Evolutionary conservation across 2,113 vertebrate genomes (phyloP).

Genomic region (Nanorana parkeri): DNA sequence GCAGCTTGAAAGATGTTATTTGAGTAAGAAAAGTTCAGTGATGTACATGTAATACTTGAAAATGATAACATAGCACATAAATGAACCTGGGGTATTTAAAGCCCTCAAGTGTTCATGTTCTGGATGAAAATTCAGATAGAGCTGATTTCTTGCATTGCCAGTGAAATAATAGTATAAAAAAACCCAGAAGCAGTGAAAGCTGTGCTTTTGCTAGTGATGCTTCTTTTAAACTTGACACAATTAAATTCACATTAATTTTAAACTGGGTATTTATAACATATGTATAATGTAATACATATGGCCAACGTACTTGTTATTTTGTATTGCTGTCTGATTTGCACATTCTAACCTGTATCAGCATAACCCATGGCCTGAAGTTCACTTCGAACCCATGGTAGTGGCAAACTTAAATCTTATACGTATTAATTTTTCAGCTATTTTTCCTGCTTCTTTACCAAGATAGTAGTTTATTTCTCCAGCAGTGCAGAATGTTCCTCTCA

Average conservation of each 20-base stretch:
- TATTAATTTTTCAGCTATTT: no score
- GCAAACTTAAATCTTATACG: neutral
- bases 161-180: constrained; percentile 6
- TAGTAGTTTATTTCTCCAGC: no score
- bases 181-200: constrained; percentile 10
- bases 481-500: no score
- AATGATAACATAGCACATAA: constrained; percentile 31
- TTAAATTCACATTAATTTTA: neutral
- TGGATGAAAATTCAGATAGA: constrained; percentile 21
- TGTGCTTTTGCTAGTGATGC: neutral
- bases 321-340: neutral
- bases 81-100: constrained; percentile 4
- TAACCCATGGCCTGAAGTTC: neutral
- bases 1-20: constrained; percentile 6
- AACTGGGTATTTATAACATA: neutral
- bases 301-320: constrained; percentile 1
- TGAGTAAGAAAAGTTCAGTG: neutral
- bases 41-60: constrained; percentile 29
- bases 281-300: neutral
- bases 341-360: neutral
- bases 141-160: neutral
- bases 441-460: no score
- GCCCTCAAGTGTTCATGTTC: constrained; percentile 2
- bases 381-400: neutral
- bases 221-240: constrained; percentile 13